Conservation (phyloP, 2,888 invertebrate species). For the Ennomos fuscantarius region DNA sequence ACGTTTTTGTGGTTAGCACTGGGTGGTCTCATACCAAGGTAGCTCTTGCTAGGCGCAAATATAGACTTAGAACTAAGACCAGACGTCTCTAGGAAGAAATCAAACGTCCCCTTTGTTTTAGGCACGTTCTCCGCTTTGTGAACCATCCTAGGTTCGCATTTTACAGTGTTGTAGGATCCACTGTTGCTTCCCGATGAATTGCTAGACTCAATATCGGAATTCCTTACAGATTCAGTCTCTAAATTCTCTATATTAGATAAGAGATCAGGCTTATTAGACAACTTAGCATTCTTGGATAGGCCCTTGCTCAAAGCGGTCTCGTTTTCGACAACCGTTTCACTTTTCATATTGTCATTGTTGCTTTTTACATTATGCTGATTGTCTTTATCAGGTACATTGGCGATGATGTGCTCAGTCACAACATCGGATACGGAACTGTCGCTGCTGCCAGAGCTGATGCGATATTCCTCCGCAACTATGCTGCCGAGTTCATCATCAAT, state of each 20-base stretch:
- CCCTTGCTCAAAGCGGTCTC: constrained; percentile 60
- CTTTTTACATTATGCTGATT: constrained; percentile 56
- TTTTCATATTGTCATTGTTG: constrained; percentile 57
- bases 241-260: constrained; percentile 83
- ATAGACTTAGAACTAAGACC: constrained; percentile 93
- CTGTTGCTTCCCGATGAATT: constrained; percentile 83
- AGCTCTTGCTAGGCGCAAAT: constrained; percentile 80
- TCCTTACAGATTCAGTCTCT: constrained; percentile 86
- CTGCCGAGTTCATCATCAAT: constrained; percentile 88
- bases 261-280: constrained; percentile 83
- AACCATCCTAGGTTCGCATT: constrained; percentile 75
- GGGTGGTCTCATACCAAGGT: constrained; percentile 82
- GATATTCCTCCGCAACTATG: constrained; percentile 80
- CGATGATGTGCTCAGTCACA: constrained; percentile 68
- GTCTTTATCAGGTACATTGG: constrained; percentile 70
- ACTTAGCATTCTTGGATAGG: constrained; percentile 72
- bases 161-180: constrained; percentile 77
- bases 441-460: constrained; percentile 81
- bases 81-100: constrained; percentile 91
- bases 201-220: constrained; percentile 88
- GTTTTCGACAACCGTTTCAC: constrained; percentile 65
- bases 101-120: constrained; percentile 85
- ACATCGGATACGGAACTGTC: constrained; percentile 77
- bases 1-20: constrained; percentile 90
- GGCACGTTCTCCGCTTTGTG: constrained; percentile 60